Evolutionary conservation across 2,888 invertebrate genomes (phyloP).

Genomic region (Sepiola atlantica): DNA sequence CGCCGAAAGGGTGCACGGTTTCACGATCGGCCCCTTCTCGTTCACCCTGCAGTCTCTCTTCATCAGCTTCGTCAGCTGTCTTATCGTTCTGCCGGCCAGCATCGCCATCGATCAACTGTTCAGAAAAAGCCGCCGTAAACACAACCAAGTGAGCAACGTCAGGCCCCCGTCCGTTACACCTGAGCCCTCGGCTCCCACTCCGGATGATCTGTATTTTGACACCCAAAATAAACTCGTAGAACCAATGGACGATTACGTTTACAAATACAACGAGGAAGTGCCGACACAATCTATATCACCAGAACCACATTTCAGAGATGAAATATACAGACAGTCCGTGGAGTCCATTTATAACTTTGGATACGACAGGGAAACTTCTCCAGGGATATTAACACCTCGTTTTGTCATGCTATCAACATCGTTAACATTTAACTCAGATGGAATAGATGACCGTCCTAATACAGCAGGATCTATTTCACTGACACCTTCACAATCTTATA

Average conservation of each 20-base stretch:
- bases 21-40: slow-evolving; percentile 57
- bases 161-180: not conserved
- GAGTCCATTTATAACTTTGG: not conserved
- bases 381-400: not conserved
- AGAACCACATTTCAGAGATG: not conserved
- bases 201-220: not conserved
- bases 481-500: not conserved
- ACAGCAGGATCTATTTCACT: not conserved
- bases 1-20: slow-evolving; percentile 51
- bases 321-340: not conserved
- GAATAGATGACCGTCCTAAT: not conserved
- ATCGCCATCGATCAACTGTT: slow-evolving; percentile 72
- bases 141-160: slow-evolving; percentile 54
- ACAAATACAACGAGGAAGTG: not conserved
- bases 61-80: slow-evolving; percentile 59
- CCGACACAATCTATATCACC: not conserved
- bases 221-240: not conserved
- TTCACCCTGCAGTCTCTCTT: slow-evolving; percentile 60
- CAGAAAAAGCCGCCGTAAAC: slow-evolving; percentile 67
- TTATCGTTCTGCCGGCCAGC: slow-evolving; percentile 72
- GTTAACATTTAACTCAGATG: not conserved
- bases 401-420: not conserved
- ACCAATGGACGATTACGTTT: not conserved
- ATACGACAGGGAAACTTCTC: not conserved
- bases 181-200: not conserved